Base-by-base conservation (phyloP, 2,888 invertebrate species). In the Lasiommata megera region DNA sequence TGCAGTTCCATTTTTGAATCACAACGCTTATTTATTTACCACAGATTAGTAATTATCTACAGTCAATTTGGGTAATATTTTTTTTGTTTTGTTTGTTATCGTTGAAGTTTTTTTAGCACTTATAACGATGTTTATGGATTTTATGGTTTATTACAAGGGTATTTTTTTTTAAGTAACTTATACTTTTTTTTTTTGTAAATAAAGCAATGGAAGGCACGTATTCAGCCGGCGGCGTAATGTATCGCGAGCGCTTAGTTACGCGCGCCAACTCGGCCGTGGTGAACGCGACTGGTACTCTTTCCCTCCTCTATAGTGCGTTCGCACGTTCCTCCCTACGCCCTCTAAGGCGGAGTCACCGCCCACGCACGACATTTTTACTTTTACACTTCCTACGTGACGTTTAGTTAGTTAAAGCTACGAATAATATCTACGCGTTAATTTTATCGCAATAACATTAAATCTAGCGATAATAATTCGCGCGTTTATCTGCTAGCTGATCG, bases 291-390 rank as follows among this genome's bases (percentile, higher is more conserved):
- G 87, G 80, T 77, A 80, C 84, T 84, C 86, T 77, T 76, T 74
- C 82, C 84, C 85, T 86, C 77, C 80, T 82, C 66, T 69, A 56
- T 62, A 67, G 62, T 67, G 70, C 72, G 71, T 71, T 73, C 77
- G 67, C 73, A 69, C 68, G 79, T 77, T 78, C 88, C 88, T 87
- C 88, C 87, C 86, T 76, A 82, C 87, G 87, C 86, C 87, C 79
- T 75, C 68, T 8, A 67, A 74, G 85, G 83, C 83, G 83, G 79
- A 66, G 80, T 74, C 61, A 60, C 67, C 80, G 80, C 82, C 84
- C 80, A 72, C 71, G 53, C 66, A 44, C 46, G 54, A 54, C 61
- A 40, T 59, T 55, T 55, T 48, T 59, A 61, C 57, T 54, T 52
- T 60, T 28, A 36, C 43, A 51, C 36, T 28, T 47, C 73, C 71